Evolutionary conservation across 1,140 invertebrate species (phyloP).

Genomic region (Drosophila lowei): DNA sequence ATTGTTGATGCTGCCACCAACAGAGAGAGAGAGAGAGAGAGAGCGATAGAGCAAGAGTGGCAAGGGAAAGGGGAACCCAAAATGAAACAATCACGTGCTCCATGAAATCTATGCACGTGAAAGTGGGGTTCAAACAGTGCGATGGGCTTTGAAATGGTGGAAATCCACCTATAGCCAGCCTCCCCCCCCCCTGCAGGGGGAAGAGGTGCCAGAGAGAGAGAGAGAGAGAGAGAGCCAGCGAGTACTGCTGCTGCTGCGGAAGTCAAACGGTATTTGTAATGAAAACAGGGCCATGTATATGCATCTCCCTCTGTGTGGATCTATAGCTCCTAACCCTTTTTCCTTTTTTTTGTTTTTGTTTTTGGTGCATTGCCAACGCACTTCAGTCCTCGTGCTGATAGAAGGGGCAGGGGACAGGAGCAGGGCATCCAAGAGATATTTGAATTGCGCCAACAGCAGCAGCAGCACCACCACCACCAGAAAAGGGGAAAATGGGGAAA

Average conservation of each 20-base stretch:
- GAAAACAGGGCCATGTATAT: conserved; percentile 79
- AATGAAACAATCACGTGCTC: conserved; percentile 81
- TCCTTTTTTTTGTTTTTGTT: conserved; percentile 1
- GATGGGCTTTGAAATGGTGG: conserved; percentile 42
- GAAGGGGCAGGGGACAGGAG: neutral
- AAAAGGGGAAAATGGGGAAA: conserved; percentile 9
- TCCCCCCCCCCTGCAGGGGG: neutral
- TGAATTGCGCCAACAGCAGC: conserved; percentile 63
- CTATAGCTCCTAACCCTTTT: neutral
- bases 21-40: neutral
- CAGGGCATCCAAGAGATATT: conserved; percentile 52
- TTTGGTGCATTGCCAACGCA: conserved; percentile 77
- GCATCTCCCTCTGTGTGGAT: conserved; percentile 16
- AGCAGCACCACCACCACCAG: neutral
- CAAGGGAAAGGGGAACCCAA: conserved; percentile 50
- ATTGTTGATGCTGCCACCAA: conserved; percentile 37
- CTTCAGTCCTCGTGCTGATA: conserved; percentile 44
- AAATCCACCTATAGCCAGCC: conserved; percentile 6
- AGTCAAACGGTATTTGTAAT: conserved; percentile 82
- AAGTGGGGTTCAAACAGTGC: conserved; percentile 72
- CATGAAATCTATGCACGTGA: conserved; percentile 78
- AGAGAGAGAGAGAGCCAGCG: neutral
- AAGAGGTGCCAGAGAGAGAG: neutral
- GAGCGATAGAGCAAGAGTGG: neutral
- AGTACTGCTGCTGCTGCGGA: conserved; percentile 57